A percentile compares a stretch with the other conserved stretches of the same genome.
Conservation (phyloP, 2,888 invertebrate genomes). For the Epinotia bilunana region DNA sequence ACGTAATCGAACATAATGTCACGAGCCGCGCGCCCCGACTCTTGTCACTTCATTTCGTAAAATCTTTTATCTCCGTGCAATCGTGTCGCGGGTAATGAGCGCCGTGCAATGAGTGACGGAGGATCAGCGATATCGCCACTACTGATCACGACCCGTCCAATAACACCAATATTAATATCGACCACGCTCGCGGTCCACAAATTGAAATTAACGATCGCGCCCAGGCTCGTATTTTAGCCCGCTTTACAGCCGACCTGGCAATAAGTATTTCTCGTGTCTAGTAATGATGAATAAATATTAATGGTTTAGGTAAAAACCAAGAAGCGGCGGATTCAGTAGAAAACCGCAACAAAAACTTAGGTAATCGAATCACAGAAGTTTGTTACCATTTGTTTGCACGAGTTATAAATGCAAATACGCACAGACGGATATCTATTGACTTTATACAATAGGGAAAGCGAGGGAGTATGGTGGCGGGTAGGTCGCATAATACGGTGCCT, state of each 20-base stretch:
- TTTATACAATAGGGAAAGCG: slow-evolving; percentile 32
- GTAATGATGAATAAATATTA: slow-evolving; percentile 42
- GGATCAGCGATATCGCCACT: not conserved
- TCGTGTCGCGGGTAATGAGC: not conserved
- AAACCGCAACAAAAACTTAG: slow-evolving; percentile 11
- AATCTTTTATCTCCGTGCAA: slow-evolving; percentile 10
- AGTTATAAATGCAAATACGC: slow-evolving; percentile 31
- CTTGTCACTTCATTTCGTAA: slow-evolving; percentile 1
- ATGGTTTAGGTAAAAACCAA: slow-evolving; percentile 1
- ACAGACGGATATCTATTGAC: slow-evolving; percentile 35
- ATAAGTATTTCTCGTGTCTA: slow-evolving; percentile 34
- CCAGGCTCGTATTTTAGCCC: slow-evolving; percentile 23
- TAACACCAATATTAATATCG: slow-evolving; percentile 16
- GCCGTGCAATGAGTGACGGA: not conserved
- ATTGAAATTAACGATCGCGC: slow-evolving; percentile 34
- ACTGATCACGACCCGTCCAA: slow-evolving; percentile 2
- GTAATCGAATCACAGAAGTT: slow-evolving; percentile 4
- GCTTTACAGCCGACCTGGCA: slow-evolving; percentile 23
- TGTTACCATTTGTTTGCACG: slow-evolving; percentile 19
- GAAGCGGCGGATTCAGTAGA: not conserved
- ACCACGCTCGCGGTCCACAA: slow-evolving; percentile 21
- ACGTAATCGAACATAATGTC: slow-evolving; percentile 24
- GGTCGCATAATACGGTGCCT: slow-evolving; percentile 34
- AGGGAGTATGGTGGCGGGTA: slow-evolving; percentile 24
- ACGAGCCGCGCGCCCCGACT: slow-evolving; percentile 21